phyloP scores from a whole-genome alignment of 2,113 vertebrate genomes.

The Laterallus jamaicensis region DNA sequence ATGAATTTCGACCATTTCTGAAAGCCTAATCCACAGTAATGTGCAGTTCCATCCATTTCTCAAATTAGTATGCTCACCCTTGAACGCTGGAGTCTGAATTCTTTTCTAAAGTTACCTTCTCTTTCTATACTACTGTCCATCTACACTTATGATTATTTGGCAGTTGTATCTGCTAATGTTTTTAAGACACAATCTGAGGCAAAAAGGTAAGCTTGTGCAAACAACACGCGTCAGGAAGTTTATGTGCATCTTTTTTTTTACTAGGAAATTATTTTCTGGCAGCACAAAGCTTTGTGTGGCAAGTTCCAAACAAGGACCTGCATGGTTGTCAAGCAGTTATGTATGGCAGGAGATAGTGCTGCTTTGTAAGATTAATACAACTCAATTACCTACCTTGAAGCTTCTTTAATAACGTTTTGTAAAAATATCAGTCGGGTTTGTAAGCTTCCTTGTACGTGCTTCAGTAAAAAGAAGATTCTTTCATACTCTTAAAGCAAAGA shows the following conservation, averaged over 20 bases:
- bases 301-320: not conserved
- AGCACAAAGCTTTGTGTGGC: not conserved
- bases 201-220: not conserved
- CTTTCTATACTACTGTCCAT: not conserved
- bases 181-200: not conserved
- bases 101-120: not conserved
- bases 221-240: not conserved
- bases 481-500: constrained; percentile 83
- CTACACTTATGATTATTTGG: not conserved
- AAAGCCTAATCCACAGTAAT: not conserved
- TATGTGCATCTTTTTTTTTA: not conserved
- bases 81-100: not conserved
- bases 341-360: not conserved
- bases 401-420: constrained; percentile 96
- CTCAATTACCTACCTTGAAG: constrained; percentile 82
- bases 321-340: not conserved
- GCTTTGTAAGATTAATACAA: not conserved
- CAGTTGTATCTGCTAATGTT: not conserved
- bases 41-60: not conserved
- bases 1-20: not conserved
- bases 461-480: constrained; percentile 94
- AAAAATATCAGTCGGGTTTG: constrained; percentile 92
- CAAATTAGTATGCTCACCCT: not conserved
- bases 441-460: constrained; percentile 93
- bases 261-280: not conserved